Conservation (phyloP, 2,888 invertebrate species). For the Cacoxenus indagator region DNA sequence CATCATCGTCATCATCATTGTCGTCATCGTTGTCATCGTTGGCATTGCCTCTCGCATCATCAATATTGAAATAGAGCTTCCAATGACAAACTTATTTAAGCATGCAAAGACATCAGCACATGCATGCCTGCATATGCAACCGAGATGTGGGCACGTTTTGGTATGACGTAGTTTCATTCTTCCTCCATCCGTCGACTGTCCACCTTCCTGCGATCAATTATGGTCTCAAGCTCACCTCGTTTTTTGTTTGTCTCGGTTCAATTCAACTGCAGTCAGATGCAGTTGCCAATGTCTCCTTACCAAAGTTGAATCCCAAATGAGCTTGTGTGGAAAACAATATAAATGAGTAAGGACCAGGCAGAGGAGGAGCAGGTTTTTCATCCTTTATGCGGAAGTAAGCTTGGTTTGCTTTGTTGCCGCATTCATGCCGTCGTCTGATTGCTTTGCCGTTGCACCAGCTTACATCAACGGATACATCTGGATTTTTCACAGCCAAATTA, state of each 20-base stretch:
- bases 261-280: background rate
- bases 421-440: background rate
- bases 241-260: background rate
- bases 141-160: background rate
- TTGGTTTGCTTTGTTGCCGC: background rate
- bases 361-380: background rate
- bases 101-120: background rate
- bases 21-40: background rate
- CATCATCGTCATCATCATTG: background rate
- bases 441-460: background rate
- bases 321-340: background rate
- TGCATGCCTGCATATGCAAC: background rate
- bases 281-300: background rate
- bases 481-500: no score
- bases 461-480: no score
- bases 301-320: slow-evolving; percentile 2
- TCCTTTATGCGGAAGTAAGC: background rate
- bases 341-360: background rate
- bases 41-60: background rate
- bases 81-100: background rate
- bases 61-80: slow-evolving; percentile 4
- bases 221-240: background rate
- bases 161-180: background rate
- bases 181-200: background rate
- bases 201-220: background rate